phyloP scores from a whole-genome alignment of 2,888 invertebrate genomes.

The Diaphora mendica region DNA sequence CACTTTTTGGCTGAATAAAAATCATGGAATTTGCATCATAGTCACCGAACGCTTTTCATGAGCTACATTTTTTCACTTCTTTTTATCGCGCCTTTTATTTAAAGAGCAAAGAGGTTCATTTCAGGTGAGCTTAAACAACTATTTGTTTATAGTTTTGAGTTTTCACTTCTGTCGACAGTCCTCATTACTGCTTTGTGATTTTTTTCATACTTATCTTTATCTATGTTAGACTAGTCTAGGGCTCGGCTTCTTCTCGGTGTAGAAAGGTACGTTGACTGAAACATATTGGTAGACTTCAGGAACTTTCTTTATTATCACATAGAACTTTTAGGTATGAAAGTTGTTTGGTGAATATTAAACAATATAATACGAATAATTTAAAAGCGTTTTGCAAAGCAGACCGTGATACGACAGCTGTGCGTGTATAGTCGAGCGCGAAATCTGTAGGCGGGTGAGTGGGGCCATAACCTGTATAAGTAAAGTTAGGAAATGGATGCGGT shows the following conservation, averaged over 20 bases:
- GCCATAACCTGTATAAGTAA: neutral
- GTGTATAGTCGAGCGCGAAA: constrained; percentile 73
- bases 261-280: neutral
- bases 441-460: constrained; percentile 50
- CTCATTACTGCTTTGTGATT: too few relatives aligned
- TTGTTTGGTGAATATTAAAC: neutral
- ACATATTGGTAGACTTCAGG: neutral
- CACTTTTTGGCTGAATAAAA: too few relatives aligned
- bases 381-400: constrained; percentile 26
- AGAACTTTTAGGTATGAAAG: neutral
- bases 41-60: too few relatives aligned
- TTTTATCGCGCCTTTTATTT: too few relatives aligned
- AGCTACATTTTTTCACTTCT: too few relatives aligned
- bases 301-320: neutral
- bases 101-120: too few relatives aligned
- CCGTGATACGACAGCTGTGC: constrained; percentile 69
- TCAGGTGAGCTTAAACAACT: too few relatives aligned
- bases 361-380: neutral
- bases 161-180: too few relatives aligned
- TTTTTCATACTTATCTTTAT: too few relatives aligned
- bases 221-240: neutral
- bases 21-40: too few relatives aligned
- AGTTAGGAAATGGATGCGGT: constrained; percentile 50
- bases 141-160: too few relatives aligned
- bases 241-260: neutral